phyloP scores from a whole-genome alignment of 1,140 invertebrate species.

The Cotesia vestalis region DNA sequence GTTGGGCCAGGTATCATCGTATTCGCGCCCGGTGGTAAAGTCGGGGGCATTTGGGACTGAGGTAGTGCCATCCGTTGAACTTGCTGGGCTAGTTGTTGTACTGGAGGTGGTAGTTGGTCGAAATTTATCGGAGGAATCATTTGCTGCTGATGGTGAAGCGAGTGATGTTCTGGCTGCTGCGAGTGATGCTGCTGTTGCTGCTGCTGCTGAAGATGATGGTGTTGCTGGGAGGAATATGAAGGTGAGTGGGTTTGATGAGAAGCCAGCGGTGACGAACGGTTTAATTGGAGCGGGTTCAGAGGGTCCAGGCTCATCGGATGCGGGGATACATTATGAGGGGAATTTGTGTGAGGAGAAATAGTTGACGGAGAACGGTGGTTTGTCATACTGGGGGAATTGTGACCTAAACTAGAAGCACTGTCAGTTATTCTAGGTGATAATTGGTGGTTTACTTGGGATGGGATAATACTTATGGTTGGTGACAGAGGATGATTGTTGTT shows the following conservation, averaged over 20 bases:
- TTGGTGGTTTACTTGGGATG: conserved; percentile 25
- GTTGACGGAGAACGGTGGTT: conserved; percentile 42
- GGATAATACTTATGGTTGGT: conserved; percentile 47
- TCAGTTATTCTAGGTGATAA: conserved; percentile 48
- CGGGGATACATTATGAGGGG: neutral
- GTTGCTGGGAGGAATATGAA: conserved; percentile 42
- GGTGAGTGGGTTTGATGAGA: conserved; percentile 56
- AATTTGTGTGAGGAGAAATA: conserved; percentile 41
- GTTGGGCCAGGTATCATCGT: conserved; percentile 58
- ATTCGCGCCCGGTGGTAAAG: conserved; percentile 56
- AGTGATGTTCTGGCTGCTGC: no score
- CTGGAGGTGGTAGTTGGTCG: conserved; percentile 63
- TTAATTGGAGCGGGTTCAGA: conserved; percentile 41
- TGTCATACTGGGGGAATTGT: conserved; percentile 37
- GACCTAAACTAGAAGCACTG: conserved; percentile 49
- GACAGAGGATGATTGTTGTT: conserved; percentile 42
- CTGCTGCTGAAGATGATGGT: conserved; percentile 2
- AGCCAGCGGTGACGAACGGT: conserved; percentile 49
- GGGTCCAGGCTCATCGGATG: conserved; percentile 36
- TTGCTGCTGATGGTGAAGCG: conserved; percentile 38
- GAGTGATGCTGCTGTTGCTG: neutral
- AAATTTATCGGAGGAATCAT: conserved; percentile 59
- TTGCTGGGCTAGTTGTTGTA: conserved; percentile 66
- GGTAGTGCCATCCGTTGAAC: conserved; percentile 65
- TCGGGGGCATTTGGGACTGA: conserved; percentile 55